Conservation (phyloP, 2,888 invertebrate genomes). For the Thysanoteuthis rhombus region DNA sequence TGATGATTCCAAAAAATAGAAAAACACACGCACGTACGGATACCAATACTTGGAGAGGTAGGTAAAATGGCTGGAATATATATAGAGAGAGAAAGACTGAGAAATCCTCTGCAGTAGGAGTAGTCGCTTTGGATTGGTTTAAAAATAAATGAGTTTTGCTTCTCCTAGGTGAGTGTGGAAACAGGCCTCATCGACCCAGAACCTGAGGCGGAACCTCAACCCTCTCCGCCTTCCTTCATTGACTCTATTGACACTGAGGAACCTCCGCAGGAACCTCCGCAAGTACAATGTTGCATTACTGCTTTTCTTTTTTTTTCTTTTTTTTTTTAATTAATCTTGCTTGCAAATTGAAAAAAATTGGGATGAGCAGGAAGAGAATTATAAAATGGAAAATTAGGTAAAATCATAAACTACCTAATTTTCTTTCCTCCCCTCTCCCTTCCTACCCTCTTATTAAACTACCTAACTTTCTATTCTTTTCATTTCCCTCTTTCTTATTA, state of each 20-base stretch:
- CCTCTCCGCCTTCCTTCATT: background rate
- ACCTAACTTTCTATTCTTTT: too few species aligned
- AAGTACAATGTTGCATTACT: background rate
- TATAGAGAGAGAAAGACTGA: background rate
- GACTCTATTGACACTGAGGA: background rate
- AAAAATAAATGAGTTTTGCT: background rate
- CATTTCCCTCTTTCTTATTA: too few species aligned
- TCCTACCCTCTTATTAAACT: too few species aligned
- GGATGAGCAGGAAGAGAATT: too few species aligned
- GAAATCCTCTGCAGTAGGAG: background rate
- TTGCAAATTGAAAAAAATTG: too few species aligned
- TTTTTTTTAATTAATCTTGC: background rate
- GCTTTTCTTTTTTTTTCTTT: background rate
- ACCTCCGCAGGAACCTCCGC: constrained; percentile 12
- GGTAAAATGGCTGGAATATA: background rate
- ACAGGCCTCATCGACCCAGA: background rate
- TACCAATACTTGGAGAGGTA: background rate
- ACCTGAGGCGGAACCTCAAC: background rate
- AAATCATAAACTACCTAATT: too few species aligned
- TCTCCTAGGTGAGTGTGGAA: constrained; percentile 12
- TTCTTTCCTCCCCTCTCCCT: too few species aligned
- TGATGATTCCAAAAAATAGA: too few species aligned
- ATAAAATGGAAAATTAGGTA: too few species aligned
- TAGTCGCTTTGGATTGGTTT: background rate
- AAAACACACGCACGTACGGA: background rate